Base-by-base conservation (phyloP, 2,113 vertebrate species). In the Copsychus sechellarum region DNA sequence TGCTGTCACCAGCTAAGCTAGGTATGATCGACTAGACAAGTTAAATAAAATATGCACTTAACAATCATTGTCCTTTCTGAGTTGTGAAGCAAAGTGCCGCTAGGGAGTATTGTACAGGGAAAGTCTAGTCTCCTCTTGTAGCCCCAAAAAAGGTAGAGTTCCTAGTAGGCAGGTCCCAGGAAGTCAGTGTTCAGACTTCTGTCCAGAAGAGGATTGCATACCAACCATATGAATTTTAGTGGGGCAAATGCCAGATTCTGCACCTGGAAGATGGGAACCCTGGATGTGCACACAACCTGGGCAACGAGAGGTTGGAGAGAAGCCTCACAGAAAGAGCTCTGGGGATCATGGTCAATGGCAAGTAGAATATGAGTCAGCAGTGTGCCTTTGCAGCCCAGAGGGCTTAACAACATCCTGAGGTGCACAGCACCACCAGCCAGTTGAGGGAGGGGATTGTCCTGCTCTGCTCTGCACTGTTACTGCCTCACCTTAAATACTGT, bases 221-320 rank as follows among this genome's bases (percentile, higher is more conserved):
- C 12, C 23, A 38, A 12, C 67, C 11, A 5, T 21, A 11, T 20
- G 28, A 66, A n/a, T 18, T 51, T 51, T 18, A 33, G 0, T 53
- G 28, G 19, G 15, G 22, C 36, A 45, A 14, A 19, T 45, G 28
- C 19, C 19, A 14, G 45, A n/a, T 51, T 58, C 8, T 29, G 38
- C 7, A 20, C 16, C 7, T 45, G 28, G 19, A 81, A 29, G 58
- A 26, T 66, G n/a, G 12, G 28, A 66, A 17, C 7, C 7, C 12
- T 58, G 33, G 14, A 29, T 73, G 17, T 0, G 0, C 19, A 14
- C 21, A 28, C 36, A 51, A 11, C 15, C 31, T 36, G 26, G 28
- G 18, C 20, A 58, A 29, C 0, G 1, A 38, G 77, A 38, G 23
- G 12, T 5, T 66, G 33, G 19, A 88, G 60, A 38, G 38, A 34